phyloP scores from a whole-genome alignment of 2,888 invertebrate species.

The Diadegma fenestrale region DNA sequence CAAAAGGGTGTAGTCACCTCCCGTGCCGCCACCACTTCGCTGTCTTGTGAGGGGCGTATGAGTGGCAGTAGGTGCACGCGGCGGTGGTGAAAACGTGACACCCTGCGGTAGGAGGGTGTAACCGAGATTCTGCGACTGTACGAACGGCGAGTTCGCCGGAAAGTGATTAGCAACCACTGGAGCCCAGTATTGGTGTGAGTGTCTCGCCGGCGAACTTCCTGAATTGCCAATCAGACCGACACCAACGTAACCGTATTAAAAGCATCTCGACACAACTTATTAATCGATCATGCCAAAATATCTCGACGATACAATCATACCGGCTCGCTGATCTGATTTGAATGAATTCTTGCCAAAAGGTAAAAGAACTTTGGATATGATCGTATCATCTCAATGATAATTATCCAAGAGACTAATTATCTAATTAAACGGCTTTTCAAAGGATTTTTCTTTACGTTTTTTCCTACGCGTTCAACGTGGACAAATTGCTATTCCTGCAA shows the following conservation, averaged over 20 bases:
- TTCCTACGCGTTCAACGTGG: neutral
- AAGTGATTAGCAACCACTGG: constrained; percentile 91
- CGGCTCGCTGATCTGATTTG: no score
- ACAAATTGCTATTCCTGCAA: neutral
- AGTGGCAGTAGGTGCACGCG: constrained; percentile 75
- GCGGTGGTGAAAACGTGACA: constrained; percentile 80
- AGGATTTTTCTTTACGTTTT: neutral
- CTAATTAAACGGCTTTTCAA: no score
- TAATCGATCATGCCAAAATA: constrained; percentile 23
- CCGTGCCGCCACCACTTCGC: constrained; percentile 79
- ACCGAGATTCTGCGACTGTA: constrained; percentile 78
- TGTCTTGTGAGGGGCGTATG: constrained; percentile 80
- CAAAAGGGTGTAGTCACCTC: constrained; percentile 82
- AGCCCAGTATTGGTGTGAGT: constrained; percentile 88
- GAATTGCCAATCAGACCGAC: constrained; percentile 71
- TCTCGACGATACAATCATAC: no score
- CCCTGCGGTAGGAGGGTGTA: constrained; percentile 81
- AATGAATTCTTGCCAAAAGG: neutral
- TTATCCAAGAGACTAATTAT: neutral
- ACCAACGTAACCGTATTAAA: constrained; percentile 55
- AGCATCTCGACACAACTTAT: constrained; percentile 41
- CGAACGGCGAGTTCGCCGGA: constrained; percentile 89
- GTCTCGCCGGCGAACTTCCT: constrained; percentile 86
- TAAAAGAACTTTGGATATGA: neutral
- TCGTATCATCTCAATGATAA: neutral